phyloP scores from a whole-genome alignment of 2,797 vertebrate genomes.

The Microhierax caerulescens region DNA sequence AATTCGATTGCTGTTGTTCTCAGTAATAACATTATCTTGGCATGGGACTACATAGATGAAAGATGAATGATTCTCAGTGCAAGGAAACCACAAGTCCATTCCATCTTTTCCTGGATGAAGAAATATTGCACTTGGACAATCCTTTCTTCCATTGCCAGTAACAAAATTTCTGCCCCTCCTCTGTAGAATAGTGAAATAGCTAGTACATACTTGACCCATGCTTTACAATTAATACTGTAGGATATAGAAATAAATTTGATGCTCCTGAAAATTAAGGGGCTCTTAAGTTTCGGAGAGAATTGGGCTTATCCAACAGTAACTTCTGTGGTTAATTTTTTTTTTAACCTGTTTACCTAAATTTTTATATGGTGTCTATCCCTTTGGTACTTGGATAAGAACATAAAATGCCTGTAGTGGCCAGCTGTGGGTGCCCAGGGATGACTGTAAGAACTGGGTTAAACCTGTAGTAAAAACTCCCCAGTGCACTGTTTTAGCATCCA shows the following conservation, averaged over 20 bases:
- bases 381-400: not conserved
- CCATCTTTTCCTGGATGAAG: not conserved
- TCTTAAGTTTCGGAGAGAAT: not conserved
- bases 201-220: not conserved
- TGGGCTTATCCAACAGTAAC: not conserved
- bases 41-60: not conserved
- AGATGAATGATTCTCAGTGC: not conserved
- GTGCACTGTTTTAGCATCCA: not conserved
- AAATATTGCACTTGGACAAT: not conserved
- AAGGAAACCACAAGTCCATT: not conserved
- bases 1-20: not conserved
- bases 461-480: not conserved
- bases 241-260: not conserved
- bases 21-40: slow-evolving; percentile 37
- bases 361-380: not conserved
- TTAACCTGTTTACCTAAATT: not conserved
- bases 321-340: not conserved
- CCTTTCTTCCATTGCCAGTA: not conserved
- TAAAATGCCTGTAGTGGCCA: not conserved
- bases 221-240: not conserved
- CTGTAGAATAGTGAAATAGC: not conserved
- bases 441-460: not conserved
- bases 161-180: not conserved
- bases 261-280: not conserved
- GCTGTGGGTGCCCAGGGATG: not conserved